A percentile compares a stretch with the other conserved stretches of the same genome.
phyloP scores from a whole-genome alignment of 2,797 vertebrate genomes.

The Gambusia yucatana region DNA sequence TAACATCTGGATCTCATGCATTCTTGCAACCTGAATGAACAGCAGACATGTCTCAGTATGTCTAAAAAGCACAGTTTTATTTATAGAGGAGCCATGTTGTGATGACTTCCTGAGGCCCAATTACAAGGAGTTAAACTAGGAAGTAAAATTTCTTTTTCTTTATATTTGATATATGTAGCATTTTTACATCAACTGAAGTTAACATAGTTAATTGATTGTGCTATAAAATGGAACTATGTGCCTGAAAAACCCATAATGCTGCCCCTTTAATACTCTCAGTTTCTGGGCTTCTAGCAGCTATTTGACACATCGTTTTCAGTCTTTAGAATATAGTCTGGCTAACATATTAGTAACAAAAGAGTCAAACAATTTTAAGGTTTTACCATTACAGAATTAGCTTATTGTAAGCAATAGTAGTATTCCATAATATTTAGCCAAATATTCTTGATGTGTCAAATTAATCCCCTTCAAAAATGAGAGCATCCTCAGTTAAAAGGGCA shows the following conservation, averaged over 20 bases:
- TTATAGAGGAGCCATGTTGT: not conserved
- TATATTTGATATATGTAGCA: too few relatives aligned
- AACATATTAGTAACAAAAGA: not conserved
- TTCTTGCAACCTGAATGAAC: not conserved
- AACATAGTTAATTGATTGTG: too few relatives aligned
- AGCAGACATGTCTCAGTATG: not conserved
- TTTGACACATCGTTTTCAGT: not conserved
- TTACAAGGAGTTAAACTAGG: too few relatives aligned
- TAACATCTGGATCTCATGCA: not conserved
- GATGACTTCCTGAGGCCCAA: too few relatives aligned
- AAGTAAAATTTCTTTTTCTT: too few relatives aligned
- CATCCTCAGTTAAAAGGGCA: not conserved
- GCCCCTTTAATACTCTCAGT: not conserved
- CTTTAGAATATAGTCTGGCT: not conserved
- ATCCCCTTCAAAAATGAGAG: not conserved
- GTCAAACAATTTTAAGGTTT: not conserved
- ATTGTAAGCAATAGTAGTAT: not conserved
- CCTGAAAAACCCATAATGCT: too few relatives aligned
- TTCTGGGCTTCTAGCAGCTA: not conserved
- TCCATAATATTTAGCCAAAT: not conserved
- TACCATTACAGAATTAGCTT: not conserved
- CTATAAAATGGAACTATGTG: too few relatives aligned
- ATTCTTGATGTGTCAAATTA: not conserved
- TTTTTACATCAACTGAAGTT: too few relatives aligned
- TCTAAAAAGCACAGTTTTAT: not conserved